Conservation (phyloP, 2,113 vertebrate species). For the Zosterops japonicus region DNA sequence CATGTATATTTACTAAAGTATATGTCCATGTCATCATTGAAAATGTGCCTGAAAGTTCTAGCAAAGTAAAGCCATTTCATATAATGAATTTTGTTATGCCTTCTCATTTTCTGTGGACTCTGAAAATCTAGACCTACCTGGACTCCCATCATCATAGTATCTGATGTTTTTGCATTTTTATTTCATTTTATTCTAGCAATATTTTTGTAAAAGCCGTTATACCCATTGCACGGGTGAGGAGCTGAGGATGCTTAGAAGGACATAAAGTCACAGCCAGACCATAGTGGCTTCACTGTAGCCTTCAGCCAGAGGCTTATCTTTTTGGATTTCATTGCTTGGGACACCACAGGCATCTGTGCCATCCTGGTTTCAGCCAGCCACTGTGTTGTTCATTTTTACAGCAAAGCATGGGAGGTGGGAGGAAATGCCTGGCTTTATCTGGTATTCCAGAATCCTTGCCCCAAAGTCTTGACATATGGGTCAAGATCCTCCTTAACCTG, state of each 20-base stretch:
- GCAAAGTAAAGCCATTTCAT: not conserved
- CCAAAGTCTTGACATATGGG: not conserved
- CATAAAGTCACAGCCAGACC: not conserved
- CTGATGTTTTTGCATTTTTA: not conserved
- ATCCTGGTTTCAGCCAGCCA: not conserved
- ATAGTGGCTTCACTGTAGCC: not conserved
- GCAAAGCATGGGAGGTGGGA: not conserved
- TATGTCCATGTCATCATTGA: not conserved
- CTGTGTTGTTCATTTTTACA: not conserved
- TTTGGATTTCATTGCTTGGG: not conserved
- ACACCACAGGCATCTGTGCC: not conserved
- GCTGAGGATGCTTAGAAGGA: not conserved
- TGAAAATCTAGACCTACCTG: not conserved
- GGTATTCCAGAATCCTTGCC: not conserved
- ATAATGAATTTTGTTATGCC: not conserved
- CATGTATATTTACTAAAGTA: not conserved
- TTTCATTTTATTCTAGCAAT: not conserved
- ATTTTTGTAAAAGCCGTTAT: not conserved
- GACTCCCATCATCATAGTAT: not conserved
- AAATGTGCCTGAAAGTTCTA: slow-evolving; percentile 11
- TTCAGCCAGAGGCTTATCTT: not conserved
- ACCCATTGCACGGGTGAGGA: not conserved
- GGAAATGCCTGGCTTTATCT: not conserved
- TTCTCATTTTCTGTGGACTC: not conserved
- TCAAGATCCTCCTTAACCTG: not conserved